A percentile compares a stretch with the other conserved stretches of the same genome.
These are phyloP conservation scores for Esox niger DNA, from an alignment of 2,113 vertebrate genomes.

Conservation along the genomic window DNA sequence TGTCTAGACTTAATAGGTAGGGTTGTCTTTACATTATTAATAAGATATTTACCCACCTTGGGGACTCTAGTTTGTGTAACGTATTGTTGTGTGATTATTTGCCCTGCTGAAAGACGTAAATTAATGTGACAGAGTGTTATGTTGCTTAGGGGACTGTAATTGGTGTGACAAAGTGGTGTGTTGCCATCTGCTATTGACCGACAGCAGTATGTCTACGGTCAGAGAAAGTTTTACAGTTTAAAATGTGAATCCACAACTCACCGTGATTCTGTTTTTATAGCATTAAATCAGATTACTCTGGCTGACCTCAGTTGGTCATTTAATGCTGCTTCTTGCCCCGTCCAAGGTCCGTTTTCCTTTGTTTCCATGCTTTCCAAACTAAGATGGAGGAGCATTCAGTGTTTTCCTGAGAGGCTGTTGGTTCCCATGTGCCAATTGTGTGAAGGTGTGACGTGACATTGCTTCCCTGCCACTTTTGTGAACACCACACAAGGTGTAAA, in stretches of 20 bases:
- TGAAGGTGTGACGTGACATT: slow-evolving; percentile 33
- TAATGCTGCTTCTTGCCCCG: neutral
- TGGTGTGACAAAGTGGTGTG: too few relatives aligned
- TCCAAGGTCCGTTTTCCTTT: neutral
- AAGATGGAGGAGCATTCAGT: neutral
- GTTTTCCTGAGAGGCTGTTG: neutral
- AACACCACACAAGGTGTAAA: slow-evolving; percentile 27
- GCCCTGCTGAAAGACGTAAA: neutral
- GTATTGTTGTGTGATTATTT: too few relatives aligned
- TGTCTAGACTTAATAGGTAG: too few relatives aligned
- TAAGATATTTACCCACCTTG: too few relatives aligned
- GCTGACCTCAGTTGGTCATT: neutral
- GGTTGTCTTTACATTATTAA: too few relatives aligned
- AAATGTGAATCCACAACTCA: neutral
- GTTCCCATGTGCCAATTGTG: neutral
- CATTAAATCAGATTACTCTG: neutral
- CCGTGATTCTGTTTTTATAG: neutral
- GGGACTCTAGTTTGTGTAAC: too few relatives aligned
- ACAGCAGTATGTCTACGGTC: neutral
- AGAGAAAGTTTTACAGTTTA: neutral
- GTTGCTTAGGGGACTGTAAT: neutral
- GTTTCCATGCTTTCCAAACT: neutral
- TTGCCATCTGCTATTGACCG: neutral
- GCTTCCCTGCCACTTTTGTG: slow-evolving; percentile 60
- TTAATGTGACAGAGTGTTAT: neutral